These are phyloP conservation scores for Musca vetustissima DNA, from an alignment of 1,140 invertebrate genomes.

Conservation along the genomic window DNA sequence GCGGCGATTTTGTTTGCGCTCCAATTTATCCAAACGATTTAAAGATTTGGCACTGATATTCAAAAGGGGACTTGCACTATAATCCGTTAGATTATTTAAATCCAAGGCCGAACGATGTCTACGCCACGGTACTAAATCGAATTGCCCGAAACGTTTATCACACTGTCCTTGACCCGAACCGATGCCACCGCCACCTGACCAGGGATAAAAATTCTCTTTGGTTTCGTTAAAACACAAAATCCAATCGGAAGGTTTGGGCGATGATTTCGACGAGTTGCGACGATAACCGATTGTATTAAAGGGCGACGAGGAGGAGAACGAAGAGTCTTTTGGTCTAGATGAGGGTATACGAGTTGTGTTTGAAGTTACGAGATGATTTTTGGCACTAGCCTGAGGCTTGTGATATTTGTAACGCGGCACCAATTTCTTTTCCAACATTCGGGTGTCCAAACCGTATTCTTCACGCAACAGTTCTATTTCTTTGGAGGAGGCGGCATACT, in stretches of 20 bases:
- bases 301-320: neutral
- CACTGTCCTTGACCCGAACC: neutral
- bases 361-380: slow-evolving; percentile 29
- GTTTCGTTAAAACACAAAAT: slow-evolving; percentile 40
- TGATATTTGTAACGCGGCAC: slow-evolving; percentile 49
- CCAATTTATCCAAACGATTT: slow-evolving; percentile 42
- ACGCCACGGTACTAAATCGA: slow-evolving; percentile 52
- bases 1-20: slow-evolving; percentile 44
- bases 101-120: slow-evolving; percentile 43
- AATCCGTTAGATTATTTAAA: slow-evolving; percentile 37
- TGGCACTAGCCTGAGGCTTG: slow-evolving; percentile 42
- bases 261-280: too few relatives aligned
- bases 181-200: slow-evolving; percentile 33
- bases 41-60: slow-evolving; percentile 30
- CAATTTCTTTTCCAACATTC: slow-evolving; percentile 44
- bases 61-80: slow-evolving; percentile 23
- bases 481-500: slow-evolving; percentile 45
- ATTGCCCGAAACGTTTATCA: slow-evolving; percentile 39
- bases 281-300: neutral
- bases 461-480: slow-evolving; percentile 45
- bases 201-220: slow-evolving; percentile 46
- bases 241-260: slow-evolving; percentile 36
- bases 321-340: neutral
- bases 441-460: slow-evolving; percentile 47
- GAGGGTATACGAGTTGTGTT: neutral